phyloP scores from a whole-genome alignment of 1,140 invertebrate genomes.

The Teleopsis dalmanni region DNA sequence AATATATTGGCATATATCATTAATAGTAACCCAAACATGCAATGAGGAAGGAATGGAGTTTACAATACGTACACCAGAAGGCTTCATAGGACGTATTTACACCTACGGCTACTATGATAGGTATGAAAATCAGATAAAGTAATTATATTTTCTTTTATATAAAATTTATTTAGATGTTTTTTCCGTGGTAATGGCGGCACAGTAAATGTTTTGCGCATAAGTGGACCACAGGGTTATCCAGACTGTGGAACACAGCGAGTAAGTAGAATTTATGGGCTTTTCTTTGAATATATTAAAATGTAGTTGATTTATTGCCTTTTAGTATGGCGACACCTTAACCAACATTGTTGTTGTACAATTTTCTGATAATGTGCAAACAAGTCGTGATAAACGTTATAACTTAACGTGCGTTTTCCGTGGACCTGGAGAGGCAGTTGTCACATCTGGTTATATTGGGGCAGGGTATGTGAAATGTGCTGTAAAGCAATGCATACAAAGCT shows the following conservation, averaged over 20 bases:
- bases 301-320: neutral
- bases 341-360: constrained; percentile 93
- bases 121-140: neutral
- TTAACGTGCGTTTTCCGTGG: constrained; percentile 83
- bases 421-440: constrained; percentile 85
- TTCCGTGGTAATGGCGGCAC: constrained; percentile 81
- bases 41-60: constrained; percentile 93
- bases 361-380: constrained; percentile 86
- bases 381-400: constrained; percentile 84
- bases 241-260: constrained; percentile 82
- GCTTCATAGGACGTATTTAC: constrained; percentile 83
- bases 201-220: constrained; percentile 73
- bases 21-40: constrained; percentile 78
- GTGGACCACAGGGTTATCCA: constrained; percentile 80
- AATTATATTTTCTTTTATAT: neutral
- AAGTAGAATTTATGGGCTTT: too few relatives aligned
- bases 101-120: constrained; percentile 83
- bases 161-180: constrained; percentile 67
- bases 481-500: too few relatives aligned
- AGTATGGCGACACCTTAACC: constrained; percentile 84
- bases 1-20: constrained; percentile 4
- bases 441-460: constrained; percentile 86
- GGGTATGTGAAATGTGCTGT: constrained; percentile 53
- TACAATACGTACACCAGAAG: constrained; percentile 75
- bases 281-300: neutral